Conservation (phyloP, 2,888 invertebrate genomes). For the Heterodera filipjevi region DNA sequence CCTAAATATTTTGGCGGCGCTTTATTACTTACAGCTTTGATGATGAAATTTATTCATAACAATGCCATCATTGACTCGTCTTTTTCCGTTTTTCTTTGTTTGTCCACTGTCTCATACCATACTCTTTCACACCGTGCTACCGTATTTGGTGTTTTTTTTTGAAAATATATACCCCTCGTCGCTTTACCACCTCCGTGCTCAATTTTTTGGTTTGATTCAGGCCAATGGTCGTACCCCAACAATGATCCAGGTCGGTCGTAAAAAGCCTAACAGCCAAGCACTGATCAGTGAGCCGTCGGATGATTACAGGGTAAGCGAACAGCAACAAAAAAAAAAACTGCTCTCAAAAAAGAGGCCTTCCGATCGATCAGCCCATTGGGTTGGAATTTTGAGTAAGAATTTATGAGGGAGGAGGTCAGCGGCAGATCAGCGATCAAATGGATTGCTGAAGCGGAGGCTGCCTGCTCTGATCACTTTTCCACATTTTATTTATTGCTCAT, state of each 20-base stretch:
- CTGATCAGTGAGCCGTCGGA: background rate
- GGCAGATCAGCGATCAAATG: background rate
- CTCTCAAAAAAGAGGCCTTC: constrained; percentile 1
- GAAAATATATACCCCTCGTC: background rate
- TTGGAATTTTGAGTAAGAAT: background rate
- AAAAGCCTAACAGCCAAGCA: constrained; percentile 4
- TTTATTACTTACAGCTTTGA: too few species aligned
- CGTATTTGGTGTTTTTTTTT: background rate
- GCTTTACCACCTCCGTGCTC: constrained; percentile 3
- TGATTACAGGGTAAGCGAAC: background rate
- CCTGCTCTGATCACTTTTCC: too few species aligned
- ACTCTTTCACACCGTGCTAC: background rate
- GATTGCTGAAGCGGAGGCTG: too few species aligned
- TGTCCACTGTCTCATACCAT: background rate
- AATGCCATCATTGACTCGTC: too few species aligned
- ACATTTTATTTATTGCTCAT: background rate
- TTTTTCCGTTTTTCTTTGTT: too few species aligned
- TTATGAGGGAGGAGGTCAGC: background rate
- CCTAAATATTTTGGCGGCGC: too few species aligned
- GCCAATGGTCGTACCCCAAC: constrained; percentile 17
- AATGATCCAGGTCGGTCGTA: constrained; percentile 27
- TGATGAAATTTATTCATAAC: too few species aligned
- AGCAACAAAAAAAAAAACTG: background rate
- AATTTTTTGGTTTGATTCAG: constrained; percentile 18
- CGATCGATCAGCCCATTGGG: background rate